Percentiles rank a stretch among this genome's conserved stretches.
Evolutionary conservation across 1,140 invertebrate genomes (phyloP).

Genomic region (Drosophila paulistorum): DNA sequence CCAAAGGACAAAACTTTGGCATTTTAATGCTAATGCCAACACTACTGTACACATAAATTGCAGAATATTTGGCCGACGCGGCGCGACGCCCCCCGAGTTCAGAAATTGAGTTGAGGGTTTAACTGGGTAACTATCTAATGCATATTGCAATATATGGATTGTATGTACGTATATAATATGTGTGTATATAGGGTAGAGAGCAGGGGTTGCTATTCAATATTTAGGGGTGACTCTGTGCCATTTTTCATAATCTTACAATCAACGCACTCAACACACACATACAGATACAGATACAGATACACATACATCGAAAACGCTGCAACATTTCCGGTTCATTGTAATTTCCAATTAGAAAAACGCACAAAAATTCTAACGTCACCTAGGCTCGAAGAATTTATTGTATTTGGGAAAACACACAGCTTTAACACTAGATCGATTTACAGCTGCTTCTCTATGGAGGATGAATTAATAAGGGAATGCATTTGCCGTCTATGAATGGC

Average conservation of each 20-base stretch:
- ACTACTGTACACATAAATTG: too few relatives aligned
- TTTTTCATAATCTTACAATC: conserved; percentile 58
- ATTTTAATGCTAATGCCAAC: too few relatives aligned
- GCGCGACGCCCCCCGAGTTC: neutral
- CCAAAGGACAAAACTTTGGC: too few relatives aligned
- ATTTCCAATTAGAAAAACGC: conserved; percentile 67
- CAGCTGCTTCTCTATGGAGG: conserved; percentile 33
- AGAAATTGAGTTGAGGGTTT: conserved; percentile 3
- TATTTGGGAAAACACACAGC: conserved; percentile 9
- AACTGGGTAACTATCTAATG: conserved; percentile 58
- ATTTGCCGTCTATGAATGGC: neutral
- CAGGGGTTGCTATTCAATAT: conserved; percentile 50
- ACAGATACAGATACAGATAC: conserved; percentile 17
- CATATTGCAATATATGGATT: conserved; percentile 28
- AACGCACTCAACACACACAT: conserved; percentile 4
- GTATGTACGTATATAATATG: too few relatives aligned
- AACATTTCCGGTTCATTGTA: conserved; percentile 65
- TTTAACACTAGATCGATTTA: conserved; percentile 15
- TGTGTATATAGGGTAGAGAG: conserved; percentile 4
- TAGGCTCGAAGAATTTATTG: conserved; percentile 20
- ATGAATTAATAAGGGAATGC: conserved; percentile 53
- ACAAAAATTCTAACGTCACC: conserved; percentile 22
- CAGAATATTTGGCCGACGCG: neutral
- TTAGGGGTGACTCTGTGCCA: conserved; percentile 67
- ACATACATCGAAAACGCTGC: conserved; percentile 36